Percentiles rank a stretch among this genome's conserved stretches.
phyloP scores from a whole-genome alignment of 2,797 vertebrate species.

The Rhinogobio ventralis region DNA sequence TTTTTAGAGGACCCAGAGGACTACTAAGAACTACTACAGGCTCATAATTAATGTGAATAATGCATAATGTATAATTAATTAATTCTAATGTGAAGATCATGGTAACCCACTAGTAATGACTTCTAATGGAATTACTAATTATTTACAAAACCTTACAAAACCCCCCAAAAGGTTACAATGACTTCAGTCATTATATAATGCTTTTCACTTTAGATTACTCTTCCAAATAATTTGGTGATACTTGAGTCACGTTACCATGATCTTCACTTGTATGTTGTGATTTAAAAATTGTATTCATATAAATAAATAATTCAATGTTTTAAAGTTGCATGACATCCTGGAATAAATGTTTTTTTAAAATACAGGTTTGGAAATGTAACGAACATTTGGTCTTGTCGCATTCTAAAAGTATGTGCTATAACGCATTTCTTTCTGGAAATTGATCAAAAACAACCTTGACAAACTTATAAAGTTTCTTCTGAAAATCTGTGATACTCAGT shows the following conservation, averaged over 20 bases:
- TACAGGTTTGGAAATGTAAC: background rate
- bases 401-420: background rate
- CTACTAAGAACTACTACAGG: too few relatives aligned
- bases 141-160: too few relatives aligned
- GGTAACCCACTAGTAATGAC: too few relatives aligned
- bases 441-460: background rate
- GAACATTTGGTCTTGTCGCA: background rate
- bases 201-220: background rate
- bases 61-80: too few relatives aligned
- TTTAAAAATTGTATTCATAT: background rate
- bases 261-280: too few relatives aligned
- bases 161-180: too few relatives aligned
- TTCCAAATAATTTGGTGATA: too few relatives aligned
- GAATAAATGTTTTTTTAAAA: background rate
- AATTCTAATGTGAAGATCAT: too few relatives aligned
- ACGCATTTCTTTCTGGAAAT: background rate
- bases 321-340: background rate
- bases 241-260: too few relatives aligned
- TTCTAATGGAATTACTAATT: background rate
- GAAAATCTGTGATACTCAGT: background rate
- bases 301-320: background rate
- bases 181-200: too few relatives aligned
- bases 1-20: too few relatives aligned
- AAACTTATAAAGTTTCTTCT: background rate
- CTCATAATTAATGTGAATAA: too few relatives aligned